Conservation (phyloP, 64 coral and sea anemone species). For the Stylophora pistillata region DNA sequence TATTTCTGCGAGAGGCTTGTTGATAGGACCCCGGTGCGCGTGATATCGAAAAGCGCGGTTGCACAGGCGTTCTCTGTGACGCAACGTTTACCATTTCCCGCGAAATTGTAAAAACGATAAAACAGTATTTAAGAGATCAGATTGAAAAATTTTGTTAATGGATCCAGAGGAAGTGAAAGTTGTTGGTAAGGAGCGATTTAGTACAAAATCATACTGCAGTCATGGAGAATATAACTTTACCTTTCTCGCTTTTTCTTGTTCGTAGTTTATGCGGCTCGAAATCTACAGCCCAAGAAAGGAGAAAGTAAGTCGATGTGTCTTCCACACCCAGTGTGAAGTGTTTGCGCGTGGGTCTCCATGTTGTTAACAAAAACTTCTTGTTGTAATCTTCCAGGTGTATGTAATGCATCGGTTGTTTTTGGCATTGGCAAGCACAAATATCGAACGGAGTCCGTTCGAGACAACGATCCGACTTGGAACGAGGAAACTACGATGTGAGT, state of each 20-base stretch:
- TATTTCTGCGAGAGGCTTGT: not conserved
- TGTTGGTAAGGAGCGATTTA: constrained; percentile 65
- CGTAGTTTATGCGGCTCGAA: constrained; percentile 92
- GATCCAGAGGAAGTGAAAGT: constrained; percentile 93
- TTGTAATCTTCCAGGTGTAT: constrained; percentile 62
- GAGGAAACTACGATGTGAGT: constrained; percentile 97
- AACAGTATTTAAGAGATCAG: not conserved
- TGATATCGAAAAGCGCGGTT: not conserved
- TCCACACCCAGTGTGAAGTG: not conserved
- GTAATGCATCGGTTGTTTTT: constrained; percentile 90
- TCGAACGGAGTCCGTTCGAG: constrained; percentile 74
- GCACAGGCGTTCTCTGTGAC: constrained; percentile 34
- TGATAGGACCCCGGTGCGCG: not conserved
- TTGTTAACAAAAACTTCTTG: not conserved
- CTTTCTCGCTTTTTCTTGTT: constrained; percentile 4
- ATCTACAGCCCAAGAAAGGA: constrained; percentile 87
- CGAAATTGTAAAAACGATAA: constrained; percentile 32
- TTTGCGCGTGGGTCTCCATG: not conserved
- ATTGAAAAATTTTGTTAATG: constrained; percentile 25
- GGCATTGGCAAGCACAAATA: constrained; percentile 96
- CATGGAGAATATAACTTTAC: not conserved
- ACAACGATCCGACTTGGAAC: constrained; percentile 95
- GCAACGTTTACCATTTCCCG: constrained; percentile 26
- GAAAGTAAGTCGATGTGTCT: constrained; percentile 5
- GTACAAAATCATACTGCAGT: not conserved